phyloP scores from a whole-genome alignment of 2,797 vertebrate genomes.

The Cuculus canorus region DNA sequence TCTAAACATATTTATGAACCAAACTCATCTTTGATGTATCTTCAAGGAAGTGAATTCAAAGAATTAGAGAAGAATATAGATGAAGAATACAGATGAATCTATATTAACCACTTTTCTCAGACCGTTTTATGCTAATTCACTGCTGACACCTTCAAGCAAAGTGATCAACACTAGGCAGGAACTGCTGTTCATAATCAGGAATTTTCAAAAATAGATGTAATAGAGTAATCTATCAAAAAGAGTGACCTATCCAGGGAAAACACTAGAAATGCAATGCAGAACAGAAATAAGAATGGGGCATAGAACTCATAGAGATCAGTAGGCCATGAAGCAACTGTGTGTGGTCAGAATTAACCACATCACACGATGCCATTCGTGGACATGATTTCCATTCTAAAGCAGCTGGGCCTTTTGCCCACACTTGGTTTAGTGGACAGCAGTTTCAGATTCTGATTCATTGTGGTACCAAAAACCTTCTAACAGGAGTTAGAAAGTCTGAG shows the following conservation, averaged over 20 bases:
- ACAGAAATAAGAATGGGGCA: neutral
- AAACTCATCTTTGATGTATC: neutral
- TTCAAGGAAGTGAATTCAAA: constrained; percentile 24
- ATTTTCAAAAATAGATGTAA: neutral
- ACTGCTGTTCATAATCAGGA: neutral
- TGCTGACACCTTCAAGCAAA: neutral
- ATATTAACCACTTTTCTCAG: neutral
- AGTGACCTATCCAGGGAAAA: neutral
- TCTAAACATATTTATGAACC: neutral
- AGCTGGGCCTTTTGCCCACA: neutral
- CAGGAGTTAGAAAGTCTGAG: neutral
- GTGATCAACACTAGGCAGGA: neutral
- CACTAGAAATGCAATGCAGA: neutral
- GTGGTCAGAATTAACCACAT: neutral
- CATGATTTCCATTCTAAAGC: neutral
- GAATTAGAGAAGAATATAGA: neutral
- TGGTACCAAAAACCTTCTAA: neutral
- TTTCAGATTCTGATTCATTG: neutral
- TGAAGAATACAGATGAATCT: neutral
- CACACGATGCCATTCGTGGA: neutral
- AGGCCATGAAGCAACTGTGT: neutral
- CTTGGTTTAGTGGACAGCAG: neutral
- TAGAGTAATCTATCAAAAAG: neutral
- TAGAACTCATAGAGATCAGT: neutral
- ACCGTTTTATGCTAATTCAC: neutral